Base-by-base conservation (phyloP, 2,797 vertebrate genomes). In the Erethizon dorsatum region DNA sequence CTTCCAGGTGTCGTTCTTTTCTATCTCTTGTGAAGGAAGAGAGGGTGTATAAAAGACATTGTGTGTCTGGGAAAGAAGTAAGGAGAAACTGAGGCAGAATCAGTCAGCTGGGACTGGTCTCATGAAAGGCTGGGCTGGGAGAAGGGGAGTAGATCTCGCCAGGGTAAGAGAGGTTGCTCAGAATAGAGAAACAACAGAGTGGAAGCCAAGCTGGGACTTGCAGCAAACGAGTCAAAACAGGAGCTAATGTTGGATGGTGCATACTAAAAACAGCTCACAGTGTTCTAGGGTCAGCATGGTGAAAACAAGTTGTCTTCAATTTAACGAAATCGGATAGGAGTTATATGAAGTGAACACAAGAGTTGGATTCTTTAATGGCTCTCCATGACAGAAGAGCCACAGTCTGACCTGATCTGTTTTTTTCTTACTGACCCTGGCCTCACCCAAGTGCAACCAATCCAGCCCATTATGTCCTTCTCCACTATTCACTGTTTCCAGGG, bases 261-360 rank as follows among this genome's bases (percentile, higher is more conserved):
- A 73, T 28, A 22, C 15, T 50, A 65, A 88, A 41, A 83, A 57
- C 41, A 91, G 67, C 52, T 95, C 82, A 95, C 85, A 94, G 84
- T 86, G 77, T 96, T 88, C 90, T 91, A 75, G 59, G 57, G 31
- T 92, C 52, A 77, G 59, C 9, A 47, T 75, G 59, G 26, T 94
- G 26, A 88, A 92, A 93, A 92, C 83, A 94, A 96, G 85, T 69
- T 75, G 50, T 86, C 65, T 94, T 84, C 85, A 91, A 83, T 67
- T 63, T 91, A 77, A 87, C 83, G 78, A 91, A 95, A 37, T 79
- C 80, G 59, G 90, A 59, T 24, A 41, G 31, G 22, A 50, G 9
- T 96, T 83, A 15, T 7, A n/a, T 9, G 41, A 93, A 90, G n/a
- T 33, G 73, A 75, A 59, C 33, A 31, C 37, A 78, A 50, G n/a